Percentiles rank a stretch among this genome's conserved stretches.
Evolutionary conservation across 2,797 vertebrate species (phyloP).

Genomic region (Peromyscus attwateri): DNA sequence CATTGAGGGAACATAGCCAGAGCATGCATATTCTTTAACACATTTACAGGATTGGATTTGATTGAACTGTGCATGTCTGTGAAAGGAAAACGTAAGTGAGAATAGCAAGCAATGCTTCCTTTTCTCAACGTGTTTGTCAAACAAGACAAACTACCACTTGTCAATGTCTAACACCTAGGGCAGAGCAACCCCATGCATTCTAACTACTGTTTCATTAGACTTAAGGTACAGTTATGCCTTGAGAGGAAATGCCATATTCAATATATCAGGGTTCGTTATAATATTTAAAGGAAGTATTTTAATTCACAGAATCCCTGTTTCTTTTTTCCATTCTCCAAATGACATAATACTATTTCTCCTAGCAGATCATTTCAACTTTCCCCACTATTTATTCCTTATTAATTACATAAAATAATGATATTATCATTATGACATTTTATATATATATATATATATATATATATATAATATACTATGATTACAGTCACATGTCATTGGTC

Average conservation of each 20-base stretch:
- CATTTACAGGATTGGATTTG: not conserved
- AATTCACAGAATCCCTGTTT: not conserved
- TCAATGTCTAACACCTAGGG: not conserved
- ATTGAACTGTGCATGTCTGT: not conserved
- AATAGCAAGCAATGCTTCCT: not conserved
- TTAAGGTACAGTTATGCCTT: conserved; percentile 29
- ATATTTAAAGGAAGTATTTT: conserved; percentile 55
- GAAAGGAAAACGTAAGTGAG: not conserved
- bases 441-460: not conserved
- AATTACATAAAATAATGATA: not conserved
- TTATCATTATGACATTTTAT: not conserved
- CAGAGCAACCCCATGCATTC: not conserved
- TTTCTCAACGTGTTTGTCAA: not conserved
- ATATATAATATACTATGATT: not conserved
- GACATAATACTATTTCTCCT: not conserved
- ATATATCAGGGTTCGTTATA: not conserved
- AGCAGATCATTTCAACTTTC: not conserved
- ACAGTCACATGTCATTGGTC: not conserved
- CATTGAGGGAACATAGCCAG: not conserved
- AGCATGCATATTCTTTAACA: not conserved
- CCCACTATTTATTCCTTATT: no score
- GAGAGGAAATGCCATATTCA: conserved; percentile 4
- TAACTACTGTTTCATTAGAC: not conserved
- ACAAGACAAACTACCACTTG: not conserved
- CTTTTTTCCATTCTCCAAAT: not conserved